Evolutionary conservation across 2,888 invertebrate genomes (phyloP).

Genomic region (Metallyticus violacea): DNA sequence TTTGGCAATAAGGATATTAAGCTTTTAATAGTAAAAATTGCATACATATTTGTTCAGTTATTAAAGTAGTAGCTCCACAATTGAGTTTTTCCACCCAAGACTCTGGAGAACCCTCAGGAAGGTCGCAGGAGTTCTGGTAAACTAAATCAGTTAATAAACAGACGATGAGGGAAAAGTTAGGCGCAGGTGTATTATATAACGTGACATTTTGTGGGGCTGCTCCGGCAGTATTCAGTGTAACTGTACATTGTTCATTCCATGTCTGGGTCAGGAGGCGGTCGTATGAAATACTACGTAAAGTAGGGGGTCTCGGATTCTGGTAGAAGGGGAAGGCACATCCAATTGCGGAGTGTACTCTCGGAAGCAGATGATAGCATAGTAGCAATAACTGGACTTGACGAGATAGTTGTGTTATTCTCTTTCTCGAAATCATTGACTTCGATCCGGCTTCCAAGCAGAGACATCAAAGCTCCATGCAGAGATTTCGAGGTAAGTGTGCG

Average conservation of each 20-base stretch:
- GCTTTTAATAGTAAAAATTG: no score
- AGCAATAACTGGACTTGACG: slow-evolving; percentile 8
- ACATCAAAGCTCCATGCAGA: neutral
- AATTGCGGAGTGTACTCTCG: slow-evolving; percentile 23
- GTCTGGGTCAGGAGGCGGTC: slow-evolving; percentile 58
- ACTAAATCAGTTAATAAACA: neutral
- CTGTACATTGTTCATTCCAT: slow-evolving; percentile 45
- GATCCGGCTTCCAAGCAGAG: neutral
- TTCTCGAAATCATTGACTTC: neutral
- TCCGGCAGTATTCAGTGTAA: slow-evolving; percentile 42
- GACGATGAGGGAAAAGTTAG: neutral
- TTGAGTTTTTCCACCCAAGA: no score
- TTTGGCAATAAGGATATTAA: no score
- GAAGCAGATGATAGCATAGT: slow-evolving; percentile 21
- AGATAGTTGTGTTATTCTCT: neutral
- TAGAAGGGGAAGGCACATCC: neutral
- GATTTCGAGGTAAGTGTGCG: neutral
- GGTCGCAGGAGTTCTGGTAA: neutral
- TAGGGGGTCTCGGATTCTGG: neutral
- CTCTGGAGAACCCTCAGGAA: no score
- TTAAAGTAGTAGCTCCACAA: no score
- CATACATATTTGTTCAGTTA: no score
- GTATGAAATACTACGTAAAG: slow-evolving; percentile 2
- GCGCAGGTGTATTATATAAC: neutral
- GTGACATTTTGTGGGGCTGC: neutral